Base-by-base conservation (phyloP, 2,888 invertebrate genomes). In the Nomada fucata region DNA sequence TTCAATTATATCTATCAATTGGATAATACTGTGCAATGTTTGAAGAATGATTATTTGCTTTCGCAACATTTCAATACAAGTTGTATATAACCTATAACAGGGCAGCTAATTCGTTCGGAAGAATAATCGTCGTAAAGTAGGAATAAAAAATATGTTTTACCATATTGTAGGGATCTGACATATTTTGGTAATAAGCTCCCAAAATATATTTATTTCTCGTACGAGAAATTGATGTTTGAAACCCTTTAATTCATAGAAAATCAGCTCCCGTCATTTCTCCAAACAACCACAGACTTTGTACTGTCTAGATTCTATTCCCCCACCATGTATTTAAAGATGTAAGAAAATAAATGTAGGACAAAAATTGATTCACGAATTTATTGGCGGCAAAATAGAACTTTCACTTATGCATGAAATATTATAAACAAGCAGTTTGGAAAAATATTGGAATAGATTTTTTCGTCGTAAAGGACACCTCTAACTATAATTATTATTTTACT, bases 181-280 rank as follows among this genome's bases (percentile, higher is more conserved):
- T 70, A 60, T 75, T 60, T 53, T 53, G 64, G 29, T 73, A 29
- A 52, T 29, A 44, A 36, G 53, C 36, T 36, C 26, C 26, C 23
- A n/a, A 60, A 53, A 59, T 68, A 72, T 42, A 76, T 61, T 47
- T 76, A 61, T 44, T 61, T 71, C 36, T 77, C 36, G n/a, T 15
- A 18, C 13, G 29, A 73, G 36, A 78, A 78, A 82, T 72, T 61
- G 73, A 71, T 23, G 18, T 77, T 79, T 73, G 64, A 70, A 61
- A 20, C 29, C 52, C 73, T 72, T 10, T 70, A 79, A 77, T 65
- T 82, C 59, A 82, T 69, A 75, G 18, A 42, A 77, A 76, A 74
- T 57, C 60, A 61, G 79, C 67, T 79, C 64, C 67, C 86, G 74
- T 85, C 79, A 76, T 84, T 82, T 72, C 76, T 70, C 50, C 57